These are phyloP conservation scores for Orchesella flavescens DNA, from an alignment of 2,888 invertebrate species.

Conservation along the genomic window DNA sequence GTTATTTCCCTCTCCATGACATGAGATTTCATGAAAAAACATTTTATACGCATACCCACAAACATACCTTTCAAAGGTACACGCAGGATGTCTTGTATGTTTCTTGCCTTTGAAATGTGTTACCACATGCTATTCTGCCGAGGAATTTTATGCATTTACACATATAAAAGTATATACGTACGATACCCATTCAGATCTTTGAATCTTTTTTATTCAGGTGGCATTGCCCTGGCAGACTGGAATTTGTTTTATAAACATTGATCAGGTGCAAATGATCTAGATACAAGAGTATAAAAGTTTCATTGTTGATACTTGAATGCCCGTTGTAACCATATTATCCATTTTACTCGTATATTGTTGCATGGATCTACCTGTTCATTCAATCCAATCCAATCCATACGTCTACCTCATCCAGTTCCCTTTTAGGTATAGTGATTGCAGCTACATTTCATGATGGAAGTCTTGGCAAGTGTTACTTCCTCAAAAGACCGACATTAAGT, in stretches of 20 bases:
- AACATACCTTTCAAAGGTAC: background rate
- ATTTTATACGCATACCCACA: slow-evolving; percentile 43
- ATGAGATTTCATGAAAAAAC: slow-evolving; percentile 62
- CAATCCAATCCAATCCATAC: no score
- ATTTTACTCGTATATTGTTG: no score
- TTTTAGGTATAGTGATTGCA: no score
- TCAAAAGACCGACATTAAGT: background rate
- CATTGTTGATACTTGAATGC: background rate
- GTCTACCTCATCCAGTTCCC: no score
- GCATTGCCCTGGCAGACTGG: slow-evolving; percentile 57
- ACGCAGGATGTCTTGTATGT: background rate
- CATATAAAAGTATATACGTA: no score
- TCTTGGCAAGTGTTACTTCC: background rate
- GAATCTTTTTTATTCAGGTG: slow-evolving; percentile 9
- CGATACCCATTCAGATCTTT: no score
- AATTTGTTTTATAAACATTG: slow-evolving; percentile 49
- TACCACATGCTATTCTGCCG: no score
- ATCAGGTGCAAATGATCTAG: slow-evolving; percentile 46
- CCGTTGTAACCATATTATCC: no score
- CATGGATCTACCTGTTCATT: no score
- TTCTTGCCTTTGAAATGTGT: no score
- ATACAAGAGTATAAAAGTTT: slow-evolving; percentile 27
- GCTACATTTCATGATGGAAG: no score
- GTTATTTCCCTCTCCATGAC: slow-evolving; percentile 63
- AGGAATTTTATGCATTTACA: no score